phyloP scores from a whole-genome alignment of 2,797 vertebrate species.

The Coregonus sp. region DNA sequence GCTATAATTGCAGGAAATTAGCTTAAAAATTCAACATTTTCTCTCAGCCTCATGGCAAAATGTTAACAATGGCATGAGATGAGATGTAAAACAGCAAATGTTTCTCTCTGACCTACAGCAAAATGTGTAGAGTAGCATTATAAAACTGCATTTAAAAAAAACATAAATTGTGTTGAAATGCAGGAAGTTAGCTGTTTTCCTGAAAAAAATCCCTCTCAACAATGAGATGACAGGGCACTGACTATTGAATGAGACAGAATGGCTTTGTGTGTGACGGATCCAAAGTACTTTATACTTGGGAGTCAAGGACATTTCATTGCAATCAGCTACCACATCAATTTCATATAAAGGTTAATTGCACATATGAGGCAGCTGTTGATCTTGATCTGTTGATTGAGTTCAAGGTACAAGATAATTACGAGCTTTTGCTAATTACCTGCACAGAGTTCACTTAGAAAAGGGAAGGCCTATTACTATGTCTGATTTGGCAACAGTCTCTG shows the following conservation, averaged over 20 bases:
- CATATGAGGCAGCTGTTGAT: not conserved
- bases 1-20: too few relatives aligned
- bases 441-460: not conserved
- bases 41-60: too few relatives aligned
- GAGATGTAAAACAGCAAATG: too few relatives aligned
- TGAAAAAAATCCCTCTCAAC: too few relatives aligned
- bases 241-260: not conserved
- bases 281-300: not conserved
- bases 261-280: not conserved
- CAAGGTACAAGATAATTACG: not conserved
- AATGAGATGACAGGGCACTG: not conserved
- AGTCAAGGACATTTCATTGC: not conserved
- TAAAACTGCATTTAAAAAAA: too few relatives aligned
- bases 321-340: not conserved
- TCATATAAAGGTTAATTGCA: not conserved
- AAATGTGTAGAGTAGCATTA: too few relatives aligned
- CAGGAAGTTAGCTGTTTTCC: too few relatives aligned
- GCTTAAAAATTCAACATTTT: too few relatives aligned
- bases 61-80: too few relatives aligned
- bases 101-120: too few relatives aligned
- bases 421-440: not conserved
- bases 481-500: not conserved
- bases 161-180: too few relatives aligned
- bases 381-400: not conserved
- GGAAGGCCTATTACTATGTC: not conserved